Percentiles rank a stretch among this genome's conserved stretches.
These are phyloP conservation scores for Phoebastria nigripes DNA, from an alignment of 2,797 vertebrate genomes.

Conservation along the genomic window DNA sequence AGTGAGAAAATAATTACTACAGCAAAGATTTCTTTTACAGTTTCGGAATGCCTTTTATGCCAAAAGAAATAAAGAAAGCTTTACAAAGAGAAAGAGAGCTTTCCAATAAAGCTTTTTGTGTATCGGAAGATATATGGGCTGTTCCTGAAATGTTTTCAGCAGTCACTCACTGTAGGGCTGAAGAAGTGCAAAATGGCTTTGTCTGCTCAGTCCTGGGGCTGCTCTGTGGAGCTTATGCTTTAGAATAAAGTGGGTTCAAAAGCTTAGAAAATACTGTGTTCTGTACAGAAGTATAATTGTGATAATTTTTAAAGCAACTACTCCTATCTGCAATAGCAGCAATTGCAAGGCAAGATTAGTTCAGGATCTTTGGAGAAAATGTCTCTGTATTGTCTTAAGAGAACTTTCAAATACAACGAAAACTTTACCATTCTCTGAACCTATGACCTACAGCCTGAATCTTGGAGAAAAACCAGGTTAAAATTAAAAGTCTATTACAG, in stretches of 20 bases:
- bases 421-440: not conserved
- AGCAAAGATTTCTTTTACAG: not conserved
- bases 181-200: not conserved
- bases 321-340: not conserved
- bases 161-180: not conserved
- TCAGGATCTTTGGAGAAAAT: not conserved
- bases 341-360: not conserved
- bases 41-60: not conserved
- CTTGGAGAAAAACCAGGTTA: not conserved
- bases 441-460: not conserved
- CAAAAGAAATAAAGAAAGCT: slow-evolving; percentile 20
- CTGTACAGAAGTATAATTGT: not conserved
- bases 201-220: not conserved
- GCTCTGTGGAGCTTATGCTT: not conserved
- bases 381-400: not conserved
- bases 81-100: not conserved
- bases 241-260: not conserved
- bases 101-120: slow-evolving; percentile 8
- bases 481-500: not conserved
- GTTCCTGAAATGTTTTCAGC: not conserved
- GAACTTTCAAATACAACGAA: not conserved
- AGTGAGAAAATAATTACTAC: slow-evolving; percentile 5
- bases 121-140: not conserved
- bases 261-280: not conserved
- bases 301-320: not conserved